A percentile compares a stretch with the other conserved stretches of the same genome.
These are phyloP conservation scores for Drosophila lacteicornis DNA, from an alignment of 1,140 invertebrate genomes.

Conservation along the genomic window DNA sequence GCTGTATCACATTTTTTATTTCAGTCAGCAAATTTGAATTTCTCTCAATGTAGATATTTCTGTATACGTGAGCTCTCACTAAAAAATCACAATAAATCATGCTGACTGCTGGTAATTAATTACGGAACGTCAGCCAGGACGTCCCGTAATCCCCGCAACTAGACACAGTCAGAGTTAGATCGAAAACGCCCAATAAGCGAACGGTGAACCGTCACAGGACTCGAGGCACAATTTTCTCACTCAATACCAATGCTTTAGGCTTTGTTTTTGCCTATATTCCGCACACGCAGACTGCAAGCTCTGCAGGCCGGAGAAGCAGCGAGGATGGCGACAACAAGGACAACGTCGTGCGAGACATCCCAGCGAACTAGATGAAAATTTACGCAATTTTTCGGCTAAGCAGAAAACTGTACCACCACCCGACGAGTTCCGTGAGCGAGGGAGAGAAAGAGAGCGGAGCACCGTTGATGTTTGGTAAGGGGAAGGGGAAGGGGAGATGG, in stretches of 20 bases:
- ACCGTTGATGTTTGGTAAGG: constrained; percentile 26
- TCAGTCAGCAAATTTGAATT: not conserved
- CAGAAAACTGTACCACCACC: constrained; percentile 83
- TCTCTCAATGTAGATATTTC: constrained; percentile 33
- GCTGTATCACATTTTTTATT: not conserved
- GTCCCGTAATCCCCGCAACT: constrained; percentile 7
- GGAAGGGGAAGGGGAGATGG: constrained; percentile 20
- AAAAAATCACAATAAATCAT: constrained; percentile 45
- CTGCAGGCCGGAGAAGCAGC: constrained; percentile 35
- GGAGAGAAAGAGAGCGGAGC: constrained; percentile 14
- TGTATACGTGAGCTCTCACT: constrained; percentile 29
- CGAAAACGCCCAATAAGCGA: constrained; percentile 52
- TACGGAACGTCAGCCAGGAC: constrained; percentile 29
- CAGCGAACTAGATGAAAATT: constrained; percentile 78
- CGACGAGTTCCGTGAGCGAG: constrained; percentile 48
- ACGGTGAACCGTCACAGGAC: constrained; percentile 29
- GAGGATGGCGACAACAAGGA: constrained; percentile 58
- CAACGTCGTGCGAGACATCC: constrained; percentile 75
- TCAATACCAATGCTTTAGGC: constrained; percentile 18
- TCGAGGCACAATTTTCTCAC: constrained; percentile 31
- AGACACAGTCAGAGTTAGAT: constrained; percentile 8
- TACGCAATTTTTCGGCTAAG: constrained; percentile 79
- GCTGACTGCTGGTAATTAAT: constrained; percentile 32
- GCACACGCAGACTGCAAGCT: constrained; percentile 53
- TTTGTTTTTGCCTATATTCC: constrained; percentile 29